Base-by-base conservation (phyloP, 2,113 vertebrate genomes). In the Egretta garzetta region DNA sequence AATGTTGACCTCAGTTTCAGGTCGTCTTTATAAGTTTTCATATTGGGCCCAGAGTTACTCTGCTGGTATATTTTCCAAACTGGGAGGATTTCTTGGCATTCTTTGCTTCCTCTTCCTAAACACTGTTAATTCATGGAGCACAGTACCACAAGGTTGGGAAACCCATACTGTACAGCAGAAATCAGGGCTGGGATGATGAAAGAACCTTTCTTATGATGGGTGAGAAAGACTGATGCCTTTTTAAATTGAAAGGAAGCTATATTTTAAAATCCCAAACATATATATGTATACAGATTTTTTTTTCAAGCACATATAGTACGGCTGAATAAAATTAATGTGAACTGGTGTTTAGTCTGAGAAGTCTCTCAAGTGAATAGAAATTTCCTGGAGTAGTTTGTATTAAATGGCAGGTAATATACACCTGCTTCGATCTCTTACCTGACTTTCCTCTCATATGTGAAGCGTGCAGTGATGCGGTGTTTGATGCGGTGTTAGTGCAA, bases 311-410 rank as follows among this genome's bases (percentile, higher is more conserved):
- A 88, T 86, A 71, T 67, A 95, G 88, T 97, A 86, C 8, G 74
- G 43, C 62, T 71, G 52, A 96, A 96, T 87, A 91, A 95, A 96
- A 97, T 96, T 73, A 93, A 94, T 89, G 55, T 96, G 81, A 97
- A 52, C 76, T 89, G 71, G 39, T 97, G 72, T 76, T 95, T 86
- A 90, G 43, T 80, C 93, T 90, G 80, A 93, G 85, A 94, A 84
- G 62, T 56, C n/a, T 94, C 80, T 85, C 63, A 41, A 55, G 20
- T 93, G 80, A 97, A 91, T 59, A 94, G 55, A 86, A 76, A 86
- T 95, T 97, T 97, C 58, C 82, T 96, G 88, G 76, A 96, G 24
- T 30, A 75, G 77, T 93, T 96, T 60, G 55, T 74, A 80, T 77
- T 45, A 83, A 96, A 73, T 77, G 32, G 33, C 86, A 95, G 83